These are phyloP conservation scores for Camponotus vicinus DNA, from an alignment of 1,140 invertebrate genomes.

Conservation along the genomic window DNA sequence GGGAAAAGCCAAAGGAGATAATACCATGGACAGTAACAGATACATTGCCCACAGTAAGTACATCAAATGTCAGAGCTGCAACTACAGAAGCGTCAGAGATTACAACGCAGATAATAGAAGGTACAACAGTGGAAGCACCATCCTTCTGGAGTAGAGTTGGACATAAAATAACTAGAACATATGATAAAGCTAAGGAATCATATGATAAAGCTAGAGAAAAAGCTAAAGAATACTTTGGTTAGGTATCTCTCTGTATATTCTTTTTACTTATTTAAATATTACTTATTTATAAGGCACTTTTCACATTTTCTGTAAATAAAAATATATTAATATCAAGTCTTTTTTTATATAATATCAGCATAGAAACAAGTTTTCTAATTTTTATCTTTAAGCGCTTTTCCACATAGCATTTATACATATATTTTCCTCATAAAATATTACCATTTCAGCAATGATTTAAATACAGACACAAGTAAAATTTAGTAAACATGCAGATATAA, in stretches of 20 bases:
- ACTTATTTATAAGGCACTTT: slow-evolving; percentile 63
- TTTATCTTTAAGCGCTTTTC: background rate
- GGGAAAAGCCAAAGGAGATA: slow-evolving; percentile 72
- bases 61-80: slow-evolving; percentile 11
- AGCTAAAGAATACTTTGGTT: slow-evolving; percentile 85
- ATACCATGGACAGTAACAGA: background rate
- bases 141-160: slow-evolving; percentile 87
- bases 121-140: slow-evolving; percentile 68
- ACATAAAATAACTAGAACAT: slow-evolving; percentile 83
- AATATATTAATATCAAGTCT: background rate
- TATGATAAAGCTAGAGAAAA: slow-evolving; percentile 86
- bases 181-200: slow-evolving; percentile 85
- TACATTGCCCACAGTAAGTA: slow-evolving; percentile 51
- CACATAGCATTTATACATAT: background rate
- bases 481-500: slow-evolving; percentile 12
- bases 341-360: background rate
- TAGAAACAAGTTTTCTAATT: background rate
- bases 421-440: slow-evolving; percentile 2
- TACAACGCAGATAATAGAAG: slow-evolving; percentile 27
- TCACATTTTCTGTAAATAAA: slow-evolving; percentile 65
- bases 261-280: slow-evolving; percentile 53
- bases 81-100: slow-evolving; percentile 41
- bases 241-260: slow-evolving; percentile 55
- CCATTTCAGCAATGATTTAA: background rate
- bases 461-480: slow-evolving; percentile 26